These are phyloP conservation scores for Sorex fumeus DNA, from an alignment of 2,113 vertebrate genomes.

Conservation along the genomic window DNA sequence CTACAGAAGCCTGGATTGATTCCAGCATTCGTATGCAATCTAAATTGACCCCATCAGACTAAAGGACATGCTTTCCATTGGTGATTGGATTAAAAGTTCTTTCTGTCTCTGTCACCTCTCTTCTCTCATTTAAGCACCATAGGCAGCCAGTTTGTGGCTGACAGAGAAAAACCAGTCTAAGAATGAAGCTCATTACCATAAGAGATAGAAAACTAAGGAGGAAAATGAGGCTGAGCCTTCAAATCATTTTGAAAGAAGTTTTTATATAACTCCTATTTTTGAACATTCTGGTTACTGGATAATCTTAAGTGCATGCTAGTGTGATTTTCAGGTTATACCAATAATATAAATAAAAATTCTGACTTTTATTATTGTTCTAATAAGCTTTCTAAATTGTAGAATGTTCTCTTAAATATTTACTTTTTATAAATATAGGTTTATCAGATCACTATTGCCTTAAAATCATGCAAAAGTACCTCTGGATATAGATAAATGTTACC, in stretches of 20 bases:
- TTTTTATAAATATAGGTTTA: background rate
- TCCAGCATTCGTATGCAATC: background rate
- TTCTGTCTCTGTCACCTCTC: too few species aligned
- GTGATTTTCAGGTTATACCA: too few species aligned
- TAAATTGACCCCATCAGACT: background rate
- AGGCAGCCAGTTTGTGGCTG: background rate
- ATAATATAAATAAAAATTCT: background rate
- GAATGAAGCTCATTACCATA: background rate
- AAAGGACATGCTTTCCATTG: background rate
- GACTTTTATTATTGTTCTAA: conserved; percentile 11
- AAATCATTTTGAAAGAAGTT: conserved; percentile 50
- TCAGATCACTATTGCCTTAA: background rate
- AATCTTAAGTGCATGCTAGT: background rate
- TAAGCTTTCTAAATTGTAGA: background rate
- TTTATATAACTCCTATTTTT: conserved; percentile 29
- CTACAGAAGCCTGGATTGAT: background rate
- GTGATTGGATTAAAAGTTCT: background rate
- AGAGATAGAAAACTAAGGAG: conserved; percentile 9
- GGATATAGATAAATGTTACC: background rate
- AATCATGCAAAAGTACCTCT: background rate
- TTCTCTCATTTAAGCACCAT: background rate
- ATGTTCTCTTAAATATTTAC: conserved; percentile 11
- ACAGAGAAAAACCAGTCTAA: background rate
- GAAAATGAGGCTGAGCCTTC: background rate
- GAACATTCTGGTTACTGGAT: conserved; percentile 1